Evolutionary conservation across 2,888 invertebrate species (phyloP), one percentile per base, ranked within the genome.

Genomic region (Hydraecia micacea): DNA sequence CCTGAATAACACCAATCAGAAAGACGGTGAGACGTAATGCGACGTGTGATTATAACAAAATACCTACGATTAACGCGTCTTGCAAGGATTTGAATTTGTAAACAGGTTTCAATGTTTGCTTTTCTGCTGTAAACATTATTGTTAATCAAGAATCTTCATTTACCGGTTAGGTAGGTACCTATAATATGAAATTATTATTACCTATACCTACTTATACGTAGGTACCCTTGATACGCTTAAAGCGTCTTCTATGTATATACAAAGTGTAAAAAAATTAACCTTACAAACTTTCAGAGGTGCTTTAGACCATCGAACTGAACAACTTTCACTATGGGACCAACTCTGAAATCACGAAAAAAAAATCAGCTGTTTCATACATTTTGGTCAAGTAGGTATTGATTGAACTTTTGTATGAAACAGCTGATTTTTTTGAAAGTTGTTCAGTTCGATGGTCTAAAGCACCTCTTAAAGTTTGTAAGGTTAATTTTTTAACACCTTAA

Each of bases 1-100:
- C 90, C 91, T 88, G 80, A 89, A 88, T 88, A 88, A 79, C 74
- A 81, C 60, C 77, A 89, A 86, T 88, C 85, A 84, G 72, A 84
- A 32, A 79, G 77, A 84, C 77, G 73, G 74, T 80, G 70, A 83
- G 77, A 85, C 79, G 55, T 89, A 88, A 88, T 84, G 86, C 76
- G 79, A 75, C 68, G 55, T 52, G 81, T 82, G 81, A 87, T 87
- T 87, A 82, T 72, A 75, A 77, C 58, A 18, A 83, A 81, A 82
- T 84, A 66, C 72, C 75, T 75, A 83, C 39, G 76, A 75, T 77
- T 85, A 80, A 78, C 63, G 71, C 15, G 67, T 79, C 73, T 78
- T 77, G 55, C 63, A 60, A 32, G 68, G 79, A 82, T 80, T 86
- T 77, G 18, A 67, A 81, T 71, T 58, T 36, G 25, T 65, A 75